A percentile compares a stretch with the other conserved stretches of the same genome.
Conservation (phyloP, 2,888 invertebrate genomes). For the Enchytraeus crypticus region DNA sequence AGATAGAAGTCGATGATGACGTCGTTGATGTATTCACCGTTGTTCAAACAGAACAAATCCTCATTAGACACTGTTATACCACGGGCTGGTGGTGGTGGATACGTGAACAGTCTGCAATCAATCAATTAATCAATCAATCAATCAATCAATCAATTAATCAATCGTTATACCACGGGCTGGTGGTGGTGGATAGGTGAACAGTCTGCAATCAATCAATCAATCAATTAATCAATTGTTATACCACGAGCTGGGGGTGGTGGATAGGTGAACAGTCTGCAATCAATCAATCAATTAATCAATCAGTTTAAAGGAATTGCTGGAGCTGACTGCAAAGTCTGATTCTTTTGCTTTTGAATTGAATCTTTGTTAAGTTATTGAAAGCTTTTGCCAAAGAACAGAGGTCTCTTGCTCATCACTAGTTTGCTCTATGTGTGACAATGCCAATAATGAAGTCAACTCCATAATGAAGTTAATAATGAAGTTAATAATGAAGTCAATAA, state of each 20-base stretch:
- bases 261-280: neutral
- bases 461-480: too few relatives aligned
- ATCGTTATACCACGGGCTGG: constrained; percentile 78
- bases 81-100: constrained; percentile 74
- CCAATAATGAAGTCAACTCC: too few relatives aligned
- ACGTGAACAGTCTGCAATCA: constrained; percentile 51
- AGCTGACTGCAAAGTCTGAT: too few relatives aligned
- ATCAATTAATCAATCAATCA: too few relatives aligned
- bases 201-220: too few relatives aligned
- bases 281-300: neutral
- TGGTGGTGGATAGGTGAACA: constrained; percentile 63
- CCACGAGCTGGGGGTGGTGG: constrained; percentile 67
- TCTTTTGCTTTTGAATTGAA: too few relatives aligned
- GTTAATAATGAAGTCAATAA: too few relatives aligned
- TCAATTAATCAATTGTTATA: constrained; percentile 55
- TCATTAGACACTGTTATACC: constrained; percentile 85
- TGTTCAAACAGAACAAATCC: constrained; percentile 80
- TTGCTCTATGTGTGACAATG: too few relatives aligned
- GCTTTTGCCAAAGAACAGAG: too few relatives aligned
- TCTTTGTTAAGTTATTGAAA: too few relatives aligned
- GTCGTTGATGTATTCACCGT: constrained; percentile 91
- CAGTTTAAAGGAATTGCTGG: too few relatives aligned
- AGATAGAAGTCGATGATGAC: constrained; percentile 95
- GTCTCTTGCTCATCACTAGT: too few relatives aligned
- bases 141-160: neutral